Conservation (phyloP, 2,888 invertebrate genomes). For the Drosophila fulvimacula region DNA sequence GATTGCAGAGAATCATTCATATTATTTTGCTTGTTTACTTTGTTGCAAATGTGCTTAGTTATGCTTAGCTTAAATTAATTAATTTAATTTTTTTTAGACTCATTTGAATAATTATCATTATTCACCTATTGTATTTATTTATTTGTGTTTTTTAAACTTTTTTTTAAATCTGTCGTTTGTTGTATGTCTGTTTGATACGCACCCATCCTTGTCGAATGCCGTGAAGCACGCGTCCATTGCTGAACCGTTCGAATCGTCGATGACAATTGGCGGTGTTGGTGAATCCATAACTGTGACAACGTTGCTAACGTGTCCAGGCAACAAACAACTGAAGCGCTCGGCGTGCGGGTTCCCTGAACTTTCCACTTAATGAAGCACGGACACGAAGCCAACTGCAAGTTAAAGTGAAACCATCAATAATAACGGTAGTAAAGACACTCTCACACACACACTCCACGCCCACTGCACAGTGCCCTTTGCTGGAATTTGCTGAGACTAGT, state of each 20-base stretch:
- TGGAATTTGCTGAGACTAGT: background rate
- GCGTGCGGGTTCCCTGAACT: constrained; percentile 28
- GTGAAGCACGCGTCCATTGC: constrained; percentile 96
- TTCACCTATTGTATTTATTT: background rate
- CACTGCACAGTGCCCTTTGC: constrained; percentile 8
- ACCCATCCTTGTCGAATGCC: constrained; percentile 96
- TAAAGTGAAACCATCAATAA: constrained; percentile 77
- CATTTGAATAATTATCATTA: no score
- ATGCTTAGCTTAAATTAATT: no score
- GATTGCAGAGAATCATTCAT: no score
- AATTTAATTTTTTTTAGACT: no score
- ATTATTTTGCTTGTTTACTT: no score
- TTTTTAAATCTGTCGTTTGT: background rate
- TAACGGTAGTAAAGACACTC: constrained; percentile 41
- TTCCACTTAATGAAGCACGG: constrained; percentile 64
- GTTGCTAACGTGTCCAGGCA: constrained; percentile 59
- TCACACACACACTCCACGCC: constrained; percentile 7
- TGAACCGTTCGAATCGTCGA: constrained; percentile 86
- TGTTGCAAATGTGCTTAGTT: no score
- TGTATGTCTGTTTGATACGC: constrained; percentile 83
- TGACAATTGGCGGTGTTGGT: constrained; percentile 84
- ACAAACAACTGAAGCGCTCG: constrained; percentile 53
- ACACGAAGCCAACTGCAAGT: constrained; percentile 67
- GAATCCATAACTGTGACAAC: constrained; percentile 83
- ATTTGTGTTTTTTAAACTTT: background rate